Evolutionary conservation across 2,113 vertebrate genomes (phyloP).

Genomic region (Steatornis caripensis): DNA sequence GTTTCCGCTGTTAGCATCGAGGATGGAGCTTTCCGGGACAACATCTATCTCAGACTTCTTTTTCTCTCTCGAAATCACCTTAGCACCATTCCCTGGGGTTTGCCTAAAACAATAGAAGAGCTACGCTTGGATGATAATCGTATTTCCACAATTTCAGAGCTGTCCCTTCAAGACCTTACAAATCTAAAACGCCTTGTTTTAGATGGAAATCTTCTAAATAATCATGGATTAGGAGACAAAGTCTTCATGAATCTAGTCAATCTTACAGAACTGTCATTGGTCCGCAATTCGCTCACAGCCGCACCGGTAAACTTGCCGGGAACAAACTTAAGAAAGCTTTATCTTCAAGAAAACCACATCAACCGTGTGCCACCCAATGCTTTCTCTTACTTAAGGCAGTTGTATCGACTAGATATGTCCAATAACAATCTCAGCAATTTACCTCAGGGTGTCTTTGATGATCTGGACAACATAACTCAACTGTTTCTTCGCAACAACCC

Average conservation of each 20-base stretch:
- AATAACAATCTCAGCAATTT: conserved; percentile 96
- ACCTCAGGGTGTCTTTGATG: conserved; percentile 94
- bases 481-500: conserved; percentile 96
- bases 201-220: conserved; percentile 96
- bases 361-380: conserved; percentile 89
- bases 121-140: conserved; percentile 98
- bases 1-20: conserved; percentile 98
- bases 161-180: conserved; percentile 94
- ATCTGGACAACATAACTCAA: conserved; percentile 97
- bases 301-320: conserved; percentile 93
- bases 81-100: conserved; percentile 93
- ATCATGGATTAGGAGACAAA: conserved; percentile 91
- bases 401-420: conserved; percentile 95
- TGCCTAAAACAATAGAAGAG: conserved; percentile 96
- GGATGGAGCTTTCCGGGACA: conserved; percentile 95
- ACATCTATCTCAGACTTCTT: conserved; percentile 91
- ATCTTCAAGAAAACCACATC: conserved; percentile 98
- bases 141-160: conserved; percentile 95
- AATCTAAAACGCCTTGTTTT: conserved; percentile 95
- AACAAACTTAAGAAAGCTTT: conserved; percentile 90
- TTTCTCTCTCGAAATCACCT: conserved; percentile 98
- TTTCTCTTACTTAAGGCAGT: conserved; percentile 91
- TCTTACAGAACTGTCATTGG: conserved; percentile 92
- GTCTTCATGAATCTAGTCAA: conserved; percentile 94
- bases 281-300: conserved; percentile 92